These are phyloP conservation scores for Monochamus saltuarius DNA, from an alignment of 1,140 invertebrate genomes.

Conservation along the genomic window DNA sequence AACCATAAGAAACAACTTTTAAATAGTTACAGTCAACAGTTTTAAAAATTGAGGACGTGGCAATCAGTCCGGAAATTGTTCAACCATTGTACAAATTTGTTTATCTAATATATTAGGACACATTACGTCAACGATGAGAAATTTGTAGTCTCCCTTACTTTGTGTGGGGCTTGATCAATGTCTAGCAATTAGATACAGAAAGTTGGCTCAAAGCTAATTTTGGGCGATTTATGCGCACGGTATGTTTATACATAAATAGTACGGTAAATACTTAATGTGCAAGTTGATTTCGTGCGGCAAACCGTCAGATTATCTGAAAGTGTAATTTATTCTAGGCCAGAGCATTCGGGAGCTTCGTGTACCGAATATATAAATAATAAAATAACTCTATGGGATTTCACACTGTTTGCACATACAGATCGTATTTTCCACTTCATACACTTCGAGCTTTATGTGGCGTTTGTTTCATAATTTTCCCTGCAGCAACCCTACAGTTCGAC, in stretches of 20 bases:
- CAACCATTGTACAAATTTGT: too few relatives aligned
- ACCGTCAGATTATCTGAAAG: constrained; percentile 26
- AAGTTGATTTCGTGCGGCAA: constrained; percentile 18
- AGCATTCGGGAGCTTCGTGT: constrained; percentile 14
- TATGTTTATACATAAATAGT: too few relatives aligned
- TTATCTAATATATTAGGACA: too few relatives aligned
- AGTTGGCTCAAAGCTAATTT: not conserved
- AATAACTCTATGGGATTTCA: constrained; percentile 17
- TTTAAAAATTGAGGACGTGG: too few relatives aligned
- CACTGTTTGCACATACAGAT: not conserved
- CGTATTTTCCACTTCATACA: too few relatives aligned
- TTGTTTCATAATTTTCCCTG: too few relatives aligned
- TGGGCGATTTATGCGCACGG: too few relatives aligned
- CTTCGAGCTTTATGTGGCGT: too few relatives aligned
- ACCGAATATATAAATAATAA: constrained; percentile 26
- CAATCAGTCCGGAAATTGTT: too few relatives aligned
- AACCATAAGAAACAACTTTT: too few relatives aligned
- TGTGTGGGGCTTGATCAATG: not conserved
- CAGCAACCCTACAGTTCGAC: too few relatives aligned
- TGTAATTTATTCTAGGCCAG: constrained; percentile 25
- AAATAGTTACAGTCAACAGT: too few relatives aligned
- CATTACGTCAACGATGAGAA: not conserved
- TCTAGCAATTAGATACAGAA: not conserved
- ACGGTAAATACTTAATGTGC: not conserved
- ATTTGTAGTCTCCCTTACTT: not conserved